Percentiles rank a stretch among this genome's conserved stretches.
Conservation (phyloP, 92 coral and sea anemone genomes). For the Micromussa lordhowensis region DNA sequence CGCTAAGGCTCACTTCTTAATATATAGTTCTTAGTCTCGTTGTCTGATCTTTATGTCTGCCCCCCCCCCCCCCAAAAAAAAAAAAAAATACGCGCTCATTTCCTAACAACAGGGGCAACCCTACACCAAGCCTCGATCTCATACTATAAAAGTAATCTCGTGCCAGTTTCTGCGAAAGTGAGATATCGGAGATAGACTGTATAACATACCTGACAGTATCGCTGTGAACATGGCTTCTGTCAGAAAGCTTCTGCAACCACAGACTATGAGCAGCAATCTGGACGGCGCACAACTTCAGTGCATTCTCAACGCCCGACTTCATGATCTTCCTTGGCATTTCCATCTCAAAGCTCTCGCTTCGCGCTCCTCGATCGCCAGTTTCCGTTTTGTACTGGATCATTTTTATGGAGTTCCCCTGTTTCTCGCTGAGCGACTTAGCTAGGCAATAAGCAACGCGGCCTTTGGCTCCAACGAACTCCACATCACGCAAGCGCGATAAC, state of each 20-base stretch:
- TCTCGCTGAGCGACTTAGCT: constrained; percentile 56
- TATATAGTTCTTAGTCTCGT: too few relatives aligned
- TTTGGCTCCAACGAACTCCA: constrained; percentile 31
- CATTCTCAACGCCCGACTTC: constrained; percentile 45
- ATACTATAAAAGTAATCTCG: background rate
- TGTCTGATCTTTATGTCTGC: too few relatives aligned
- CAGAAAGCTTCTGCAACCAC: constrained; percentile 44
- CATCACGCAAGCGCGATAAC: constrained; percentile 14
- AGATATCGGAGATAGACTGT: background rate
- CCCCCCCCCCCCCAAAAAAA: too few relatives aligned
- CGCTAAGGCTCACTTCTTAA: too few relatives aligned
- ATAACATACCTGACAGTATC: constrained; percentile 42
- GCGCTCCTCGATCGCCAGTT: background rate
- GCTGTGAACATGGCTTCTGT: constrained; percentile 12
- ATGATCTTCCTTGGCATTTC: constrained; percentile 34
- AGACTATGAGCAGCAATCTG: constrained; percentile 72
- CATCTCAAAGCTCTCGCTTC: constrained; percentile 6
- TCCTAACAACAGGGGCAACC: too few relatives aligned
- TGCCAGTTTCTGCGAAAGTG: background rate
- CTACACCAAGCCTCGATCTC: too few relatives aligned
- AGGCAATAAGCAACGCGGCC: constrained; percentile 62
- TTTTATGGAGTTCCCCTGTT: constrained; percentile 8
- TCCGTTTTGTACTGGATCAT: constrained; percentile 13
- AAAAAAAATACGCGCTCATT: too few relatives aligned
- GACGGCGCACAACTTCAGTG: constrained; percentile 69